These are phyloP conservation scores for Diabrotica balteata DNA, from an alignment of 2,888 invertebrate genomes.

Conservation along the genomic window DNA sequence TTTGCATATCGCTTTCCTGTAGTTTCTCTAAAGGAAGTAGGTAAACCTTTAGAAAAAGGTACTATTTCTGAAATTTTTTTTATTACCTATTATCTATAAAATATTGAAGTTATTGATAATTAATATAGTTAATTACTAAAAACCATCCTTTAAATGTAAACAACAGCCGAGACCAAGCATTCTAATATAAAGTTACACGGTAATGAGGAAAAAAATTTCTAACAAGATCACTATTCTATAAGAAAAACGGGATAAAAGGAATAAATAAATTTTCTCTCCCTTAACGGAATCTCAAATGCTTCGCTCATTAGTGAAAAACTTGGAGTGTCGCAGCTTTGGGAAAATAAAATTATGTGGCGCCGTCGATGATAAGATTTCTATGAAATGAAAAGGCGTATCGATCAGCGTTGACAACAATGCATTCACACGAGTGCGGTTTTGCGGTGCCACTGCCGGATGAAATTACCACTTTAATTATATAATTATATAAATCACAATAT, in stretches of 20 bases:
- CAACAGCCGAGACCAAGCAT: constrained; percentile 3
- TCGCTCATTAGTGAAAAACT: constrained; percentile 17
- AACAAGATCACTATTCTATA: constrained; percentile 15
- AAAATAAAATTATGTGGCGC: constrained; percentile 8
- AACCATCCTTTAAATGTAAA: background rate
- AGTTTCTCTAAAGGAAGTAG: no score
- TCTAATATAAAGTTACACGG: constrained; percentile 4
- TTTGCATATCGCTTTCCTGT: no score
- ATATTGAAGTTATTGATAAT: no score
- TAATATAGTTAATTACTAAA: no score
- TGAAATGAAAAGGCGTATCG: constrained; percentile 8
- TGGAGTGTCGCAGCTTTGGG: constrained; percentile 10
- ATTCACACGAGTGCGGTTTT: no score
- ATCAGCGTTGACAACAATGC: background rate
- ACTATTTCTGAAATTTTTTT: no score
- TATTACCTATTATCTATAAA: no score
- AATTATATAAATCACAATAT: no score
- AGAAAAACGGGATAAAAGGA: constrained; percentile 6
- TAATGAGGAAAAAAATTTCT: constrained; percentile 8
- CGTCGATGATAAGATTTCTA: constrained; percentile 6
- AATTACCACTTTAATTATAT: no score
- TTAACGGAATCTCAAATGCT: constrained; percentile 13
- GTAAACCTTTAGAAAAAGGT: no score
- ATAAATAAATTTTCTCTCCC: constrained; percentile 7
- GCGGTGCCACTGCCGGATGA: no score